Evolutionary conservation across 2,113 vertebrate genomes (phyloP).

Genomic region (Sphyrna mokarran): DNA sequence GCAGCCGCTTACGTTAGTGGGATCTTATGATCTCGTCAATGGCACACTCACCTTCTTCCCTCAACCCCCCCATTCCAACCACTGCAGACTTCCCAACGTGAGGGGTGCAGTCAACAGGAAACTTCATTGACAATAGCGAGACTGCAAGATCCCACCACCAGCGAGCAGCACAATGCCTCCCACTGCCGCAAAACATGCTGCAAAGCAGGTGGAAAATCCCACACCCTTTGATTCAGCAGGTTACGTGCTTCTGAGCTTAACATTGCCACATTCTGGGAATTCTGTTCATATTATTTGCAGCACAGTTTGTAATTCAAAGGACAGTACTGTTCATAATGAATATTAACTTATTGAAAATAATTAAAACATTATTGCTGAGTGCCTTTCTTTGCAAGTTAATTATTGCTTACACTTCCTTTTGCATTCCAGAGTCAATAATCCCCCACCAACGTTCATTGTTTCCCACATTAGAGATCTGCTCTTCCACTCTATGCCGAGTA

Average conservation of each 20-base stretch:
- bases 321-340: background rate
- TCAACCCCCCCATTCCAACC: no score
- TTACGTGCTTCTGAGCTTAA: background rate
- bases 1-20: no score
- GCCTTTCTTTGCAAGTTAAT: background rate
- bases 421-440: background rate
- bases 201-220: no score
- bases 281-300: background rate
- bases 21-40: no score
- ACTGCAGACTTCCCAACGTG: no score
- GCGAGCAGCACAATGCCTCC: no score
- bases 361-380: background rate
- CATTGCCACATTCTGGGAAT: background rate
- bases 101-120: no score
- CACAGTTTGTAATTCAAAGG: background rate
- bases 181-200: no score
- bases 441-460: background rate
- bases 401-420: background rate
- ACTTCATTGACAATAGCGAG: no score
- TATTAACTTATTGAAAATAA: background rate
- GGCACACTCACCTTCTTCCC: no score
- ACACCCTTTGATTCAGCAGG: background rate
- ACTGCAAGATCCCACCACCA: no score
- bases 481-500: background rate
- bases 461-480: background rate